phyloP scores from a whole-genome alignment of 2,888 invertebrate species.

The Heteromurus nitidus region DNA sequence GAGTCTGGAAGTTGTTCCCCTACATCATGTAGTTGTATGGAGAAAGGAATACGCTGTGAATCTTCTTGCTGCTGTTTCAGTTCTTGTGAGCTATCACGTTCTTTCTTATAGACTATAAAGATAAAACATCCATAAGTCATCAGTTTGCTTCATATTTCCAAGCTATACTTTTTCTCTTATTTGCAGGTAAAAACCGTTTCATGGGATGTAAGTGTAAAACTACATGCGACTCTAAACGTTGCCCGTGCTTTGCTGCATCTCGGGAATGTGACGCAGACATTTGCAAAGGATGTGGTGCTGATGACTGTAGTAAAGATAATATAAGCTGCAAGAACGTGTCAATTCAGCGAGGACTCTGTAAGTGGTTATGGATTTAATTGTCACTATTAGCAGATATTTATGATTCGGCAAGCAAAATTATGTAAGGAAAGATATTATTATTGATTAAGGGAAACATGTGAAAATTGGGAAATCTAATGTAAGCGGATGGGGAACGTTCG shows the following conservation, averaged over 20 bases:
- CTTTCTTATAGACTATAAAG: constrained; percentile 16
- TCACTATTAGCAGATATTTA: background rate
- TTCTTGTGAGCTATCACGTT: constrained; percentile 23
- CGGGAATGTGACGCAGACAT: constrained; percentile 46
- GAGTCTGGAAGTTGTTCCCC: background rate
- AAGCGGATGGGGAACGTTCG: constrained; percentile 34
- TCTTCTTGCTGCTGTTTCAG: background rate
- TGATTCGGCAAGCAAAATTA: constrained; percentile 75
- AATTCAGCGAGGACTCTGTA: constrained; percentile 90
- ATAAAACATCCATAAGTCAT: background rate
- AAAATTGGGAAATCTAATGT: constrained; percentile 8
- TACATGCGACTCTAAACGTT: constrained; percentile 16
- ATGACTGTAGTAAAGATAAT: constrained; percentile 82
- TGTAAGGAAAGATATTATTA: background rate
- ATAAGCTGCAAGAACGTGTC: constrained; percentile 95
- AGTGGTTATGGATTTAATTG: constrained; percentile 74
- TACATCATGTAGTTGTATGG: background rate
- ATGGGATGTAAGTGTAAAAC: constrained; percentile 39
- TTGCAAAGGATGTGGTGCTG: constrained; percentile 91
- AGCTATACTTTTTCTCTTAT: background rate
- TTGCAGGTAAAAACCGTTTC: constrained; percentile 32
- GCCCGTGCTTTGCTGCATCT: constrained; percentile 37
- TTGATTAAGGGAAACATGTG: constrained; percentile 9
- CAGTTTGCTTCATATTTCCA: background rate
- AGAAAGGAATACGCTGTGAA: background rate